Evolutionary conservation across 1,140 invertebrate genomes (phyloP).

Genomic region (Kradibia gibbosae): DNA sequence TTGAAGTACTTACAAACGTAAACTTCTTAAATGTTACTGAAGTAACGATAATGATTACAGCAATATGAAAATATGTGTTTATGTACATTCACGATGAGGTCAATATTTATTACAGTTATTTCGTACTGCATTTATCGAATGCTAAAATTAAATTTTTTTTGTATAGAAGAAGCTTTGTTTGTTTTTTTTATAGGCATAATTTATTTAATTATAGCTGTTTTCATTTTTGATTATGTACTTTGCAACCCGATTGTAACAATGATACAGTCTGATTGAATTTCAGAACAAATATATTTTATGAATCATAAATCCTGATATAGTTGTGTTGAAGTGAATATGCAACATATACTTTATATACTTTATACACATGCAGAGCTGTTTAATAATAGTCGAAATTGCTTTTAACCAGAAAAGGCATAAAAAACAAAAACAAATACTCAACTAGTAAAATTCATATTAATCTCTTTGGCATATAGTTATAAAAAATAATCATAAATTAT

Average conservation of each 20-base stretch:
- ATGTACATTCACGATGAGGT: conserved; percentile 7
- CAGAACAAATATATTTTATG: background rate
- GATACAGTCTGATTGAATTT: conserved; percentile 7
- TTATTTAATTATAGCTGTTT: conserved; percentile 13
- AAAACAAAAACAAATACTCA: background rate
- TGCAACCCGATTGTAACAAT: background rate
- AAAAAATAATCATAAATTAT: background rate
- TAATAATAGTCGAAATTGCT: background rate
- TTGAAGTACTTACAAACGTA: background rate
- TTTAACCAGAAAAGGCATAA: background rate
- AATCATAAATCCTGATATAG: conserved; percentile 8
- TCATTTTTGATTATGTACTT: background rate
- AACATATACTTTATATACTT: background rate
- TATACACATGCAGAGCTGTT: background rate
- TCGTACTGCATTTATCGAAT: conserved; percentile 3
- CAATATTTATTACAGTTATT: conserved; percentile 12
- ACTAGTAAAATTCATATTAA: too few species aligned
- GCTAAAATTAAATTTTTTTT: background rate
- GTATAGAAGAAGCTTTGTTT: conserved; percentile 10
- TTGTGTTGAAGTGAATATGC: background rate
- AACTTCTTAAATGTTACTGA: background rate
- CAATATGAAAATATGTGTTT: background rate
- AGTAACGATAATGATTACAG: conserved; percentile 1
- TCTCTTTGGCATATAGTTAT: too few species aligned
- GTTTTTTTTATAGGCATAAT: conserved; percentile 13